These are phyloP conservation scores for Sitta europaea DNA, from an alignment of 2,113 vertebrate genomes.

Conservation along the genomic window DNA sequence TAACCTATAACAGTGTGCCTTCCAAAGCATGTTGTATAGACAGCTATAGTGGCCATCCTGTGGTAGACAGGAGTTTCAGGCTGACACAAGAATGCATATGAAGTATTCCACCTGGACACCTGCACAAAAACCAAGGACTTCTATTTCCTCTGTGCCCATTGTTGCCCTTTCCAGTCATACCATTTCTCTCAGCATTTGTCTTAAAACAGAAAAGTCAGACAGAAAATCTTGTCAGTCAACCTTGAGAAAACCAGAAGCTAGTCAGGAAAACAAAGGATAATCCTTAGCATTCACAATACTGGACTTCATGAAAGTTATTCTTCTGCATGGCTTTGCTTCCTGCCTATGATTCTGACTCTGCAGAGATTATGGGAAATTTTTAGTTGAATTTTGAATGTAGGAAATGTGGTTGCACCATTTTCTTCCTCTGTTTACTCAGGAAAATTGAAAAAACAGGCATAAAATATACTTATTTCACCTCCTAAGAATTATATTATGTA, in stretches of 20 bases:
- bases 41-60: rapidly evolving
- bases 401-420: neutral
- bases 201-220: neutral
- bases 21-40: neutral
- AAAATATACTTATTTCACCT: neutral
- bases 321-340: neutral
- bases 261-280: neutral
- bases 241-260: neutral
- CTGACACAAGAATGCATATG: neutral
- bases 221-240: neutral
- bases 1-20: neutral
- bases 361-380: neutral
- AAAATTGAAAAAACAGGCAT: neutral
- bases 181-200: neutral
- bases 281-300: neutral
- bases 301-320: neutral
- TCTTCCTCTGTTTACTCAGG: neutral
- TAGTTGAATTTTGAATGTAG: neutral
- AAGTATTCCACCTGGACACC: neutral
- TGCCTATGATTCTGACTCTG: neutral
- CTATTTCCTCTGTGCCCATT: neutral
- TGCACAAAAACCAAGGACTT: neutral
- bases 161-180: neutral
- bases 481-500: neutral
- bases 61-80: neutral